Evolutionary conservation across 1,140 invertebrate species (phyloP).

Genomic region (Drosophila persimilis): DNA sequence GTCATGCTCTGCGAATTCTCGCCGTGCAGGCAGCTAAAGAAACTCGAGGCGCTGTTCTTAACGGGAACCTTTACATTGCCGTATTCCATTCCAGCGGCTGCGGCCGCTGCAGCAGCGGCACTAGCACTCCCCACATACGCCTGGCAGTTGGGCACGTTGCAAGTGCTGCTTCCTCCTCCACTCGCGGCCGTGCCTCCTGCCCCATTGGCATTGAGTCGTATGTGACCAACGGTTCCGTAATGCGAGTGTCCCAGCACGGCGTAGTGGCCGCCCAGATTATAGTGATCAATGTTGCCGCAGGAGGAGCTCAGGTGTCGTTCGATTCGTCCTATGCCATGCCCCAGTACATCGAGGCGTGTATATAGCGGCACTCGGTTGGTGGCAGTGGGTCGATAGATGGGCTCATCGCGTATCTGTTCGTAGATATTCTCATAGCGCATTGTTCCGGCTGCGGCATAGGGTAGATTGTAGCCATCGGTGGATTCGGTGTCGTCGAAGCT

Average conservation of each 20-base stretch:
- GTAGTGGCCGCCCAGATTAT: conserved; percentile 82
- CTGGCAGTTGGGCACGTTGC: conserved; percentile 66
- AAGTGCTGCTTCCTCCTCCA: conserved; percentile 17
- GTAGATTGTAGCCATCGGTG: conserved; percentile 77
- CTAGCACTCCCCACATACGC: conserved; percentile 41
- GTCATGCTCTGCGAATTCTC: conserved; percentile 83
- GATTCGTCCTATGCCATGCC: conserved; percentile 85
- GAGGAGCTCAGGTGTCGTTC: conserved; percentile 85
- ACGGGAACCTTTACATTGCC: conserved; percentile 67
- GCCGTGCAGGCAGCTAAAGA: conserved; percentile 81
- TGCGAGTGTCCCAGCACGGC: conserved; percentile 81
- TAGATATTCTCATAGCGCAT: conserved; percentile 83
- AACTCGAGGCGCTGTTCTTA: conserved; percentile 78
- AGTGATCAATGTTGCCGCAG: conserved; percentile 85
- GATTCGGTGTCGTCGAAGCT: conserved; percentile 83
- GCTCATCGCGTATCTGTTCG: conserved; percentile 84
- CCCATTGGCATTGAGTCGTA: conserved; percentile 71
- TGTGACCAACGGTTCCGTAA: conserved; percentile 81
- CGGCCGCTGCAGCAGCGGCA: conserved; percentile 10
- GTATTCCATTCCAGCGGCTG: conserved; percentile 41
- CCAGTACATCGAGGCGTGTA: conserved; percentile 84
- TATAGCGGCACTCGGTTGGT: conserved; percentile 83
- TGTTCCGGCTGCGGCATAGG: conserved; percentile 49
- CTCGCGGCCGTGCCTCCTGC: conserved; percentile 9
- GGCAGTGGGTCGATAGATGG: conserved; percentile 69